These are phyloP conservation scores for Aramus guarauna DNA, from an alignment of 2,113 vertebrate genomes.

Conservation along the genomic window DNA sequence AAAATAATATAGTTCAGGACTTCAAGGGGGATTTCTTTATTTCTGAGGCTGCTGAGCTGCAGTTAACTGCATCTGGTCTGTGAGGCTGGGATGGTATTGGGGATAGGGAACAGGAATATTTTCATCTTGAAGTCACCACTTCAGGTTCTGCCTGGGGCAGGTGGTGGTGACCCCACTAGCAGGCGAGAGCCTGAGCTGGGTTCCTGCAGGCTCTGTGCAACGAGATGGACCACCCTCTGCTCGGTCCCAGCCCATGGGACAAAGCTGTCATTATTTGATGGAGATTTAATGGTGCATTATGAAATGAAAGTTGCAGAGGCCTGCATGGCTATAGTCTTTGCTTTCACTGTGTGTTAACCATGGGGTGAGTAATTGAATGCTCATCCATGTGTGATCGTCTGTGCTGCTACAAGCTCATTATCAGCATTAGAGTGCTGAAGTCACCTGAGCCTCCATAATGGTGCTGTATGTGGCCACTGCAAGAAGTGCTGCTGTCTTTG, in stretches of 20 bases:
- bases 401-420: neutral
- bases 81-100: neutral
- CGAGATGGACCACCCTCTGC: neutral
- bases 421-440: neutral
- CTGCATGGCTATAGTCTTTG: neutral
- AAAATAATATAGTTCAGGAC: neutral
- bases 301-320: neutral
- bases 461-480: neutral
- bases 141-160: neutral
- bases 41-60: neutral
- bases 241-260: neutral
- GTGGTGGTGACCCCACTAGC: neutral
- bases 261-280: slow-evolving; percentile 32
- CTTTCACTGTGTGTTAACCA: neutral
- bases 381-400: neutral
- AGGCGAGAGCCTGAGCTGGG: neutral
- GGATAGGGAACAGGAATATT: neutral
- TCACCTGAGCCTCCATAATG: neutral
- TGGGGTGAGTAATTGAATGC: slow-evolving; percentile 13
- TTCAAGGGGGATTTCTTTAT: neutral
- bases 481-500: neutral
- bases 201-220: neutral
- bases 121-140: neutral
- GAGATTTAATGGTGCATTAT: neutral
- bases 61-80: neutral